A percentile compares a stretch with the other conserved stretches of the same genome.
Conservation (phyloP, 2,113 vertebrate species). For the Azemiops feae region DNA sequence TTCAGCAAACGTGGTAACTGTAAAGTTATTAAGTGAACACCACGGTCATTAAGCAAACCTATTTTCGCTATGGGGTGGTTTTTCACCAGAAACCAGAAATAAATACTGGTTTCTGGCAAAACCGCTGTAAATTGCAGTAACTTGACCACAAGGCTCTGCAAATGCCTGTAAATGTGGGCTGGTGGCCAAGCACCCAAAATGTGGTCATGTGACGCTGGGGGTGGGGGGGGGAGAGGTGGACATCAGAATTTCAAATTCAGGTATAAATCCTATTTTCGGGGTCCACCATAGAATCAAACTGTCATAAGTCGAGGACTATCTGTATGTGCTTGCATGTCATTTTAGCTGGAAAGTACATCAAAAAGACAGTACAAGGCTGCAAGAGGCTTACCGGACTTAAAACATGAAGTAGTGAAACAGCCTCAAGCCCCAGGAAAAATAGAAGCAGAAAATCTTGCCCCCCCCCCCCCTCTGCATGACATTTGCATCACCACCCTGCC, state of each 20-base stretch:
- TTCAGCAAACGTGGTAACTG: background rate
- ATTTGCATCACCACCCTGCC: background rate
- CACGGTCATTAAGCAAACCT: background rate
- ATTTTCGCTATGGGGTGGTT: background rate
- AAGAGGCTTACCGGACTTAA: background rate
- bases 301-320: background rate
- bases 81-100: background rate
- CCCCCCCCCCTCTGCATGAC: background rate
- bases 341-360: background rate
- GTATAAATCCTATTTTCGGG: background rate
- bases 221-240: background rate
- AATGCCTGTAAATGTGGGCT: background rate
- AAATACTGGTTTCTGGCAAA: background rate
- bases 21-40: background rate
- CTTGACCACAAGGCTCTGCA: background rate
- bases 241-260: background rate
- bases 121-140: background rate
- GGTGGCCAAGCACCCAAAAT: background rate
- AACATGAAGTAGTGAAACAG: background rate
- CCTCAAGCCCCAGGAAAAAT: background rate
- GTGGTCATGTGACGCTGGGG: background rate
- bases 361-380: background rate
- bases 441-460: background rate
- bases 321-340: background rate
- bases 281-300: background rate